These are phyloP conservation scores for Digitonthophagus gazella DNA, from an alignment of 2,888 invertebrate genomes.

Conservation along the genomic window DNA sequence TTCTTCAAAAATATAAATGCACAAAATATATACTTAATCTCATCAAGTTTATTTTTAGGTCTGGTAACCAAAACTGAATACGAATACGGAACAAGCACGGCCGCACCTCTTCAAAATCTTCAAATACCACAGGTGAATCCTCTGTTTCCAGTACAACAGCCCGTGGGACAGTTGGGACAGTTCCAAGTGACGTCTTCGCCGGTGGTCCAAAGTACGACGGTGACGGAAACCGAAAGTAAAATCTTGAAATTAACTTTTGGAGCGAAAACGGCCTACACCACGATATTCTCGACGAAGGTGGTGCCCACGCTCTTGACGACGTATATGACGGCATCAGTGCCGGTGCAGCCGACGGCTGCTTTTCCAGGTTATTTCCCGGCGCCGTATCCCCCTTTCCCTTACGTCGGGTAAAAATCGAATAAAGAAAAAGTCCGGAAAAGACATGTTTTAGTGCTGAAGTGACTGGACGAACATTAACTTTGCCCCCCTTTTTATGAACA, in stretches of 20 bases:
- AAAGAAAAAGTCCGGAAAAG: slow-evolving; percentile 4
- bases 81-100: slow-evolving; percentile 71
- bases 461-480: neutral
- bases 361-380: slow-evolving; percentile 78
- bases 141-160: slow-evolving; percentile 56
- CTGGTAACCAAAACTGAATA: slow-evolving; percentile 78
- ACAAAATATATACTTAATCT: no score
- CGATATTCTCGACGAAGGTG: slow-evolving; percentile 78
- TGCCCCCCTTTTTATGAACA: no score
- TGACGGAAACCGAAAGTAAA: slow-evolving; percentile 78
- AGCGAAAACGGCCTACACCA: slow-evolving; percentile 86
- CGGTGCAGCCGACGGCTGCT: slow-evolving; percentile 66
- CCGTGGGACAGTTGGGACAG: slow-evolving; percentile 58
- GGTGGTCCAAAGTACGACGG: slow-evolving; percentile 74
- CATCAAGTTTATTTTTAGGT: no score
- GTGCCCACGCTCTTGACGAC: slow-evolving; percentile 82
- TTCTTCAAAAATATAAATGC: no score
- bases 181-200: slow-evolving; percentile 77
- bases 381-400: slow-evolving; percentile 73
- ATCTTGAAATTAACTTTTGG: slow-evolving; percentile 84
- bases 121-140: slow-evolving; percentile 52
- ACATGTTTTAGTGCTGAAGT: slow-evolving; percentile 15
- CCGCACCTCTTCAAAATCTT: slow-evolving; percentile 55
- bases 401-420: slow-evolving; percentile 61
- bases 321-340: slow-evolving; percentile 76